Conservation (phyloP, 2,888 invertebrate genomes). For the Ecliptopera silaceata region DNA sequence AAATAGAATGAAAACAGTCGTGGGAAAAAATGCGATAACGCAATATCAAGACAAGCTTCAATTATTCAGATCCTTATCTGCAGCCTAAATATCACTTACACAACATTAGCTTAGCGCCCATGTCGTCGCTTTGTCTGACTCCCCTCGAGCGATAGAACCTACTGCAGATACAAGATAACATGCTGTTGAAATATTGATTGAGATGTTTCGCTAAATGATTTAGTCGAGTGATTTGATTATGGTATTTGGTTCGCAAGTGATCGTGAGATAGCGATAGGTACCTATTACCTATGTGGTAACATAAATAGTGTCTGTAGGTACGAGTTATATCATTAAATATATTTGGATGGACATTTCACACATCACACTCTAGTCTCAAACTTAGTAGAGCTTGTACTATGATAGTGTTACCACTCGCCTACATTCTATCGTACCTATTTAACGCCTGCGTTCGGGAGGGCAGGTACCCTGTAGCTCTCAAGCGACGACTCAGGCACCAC, state of each 20-base stretch:
- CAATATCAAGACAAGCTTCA: slow-evolving; percentile 6
- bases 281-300: too few relatives aligned
- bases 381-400: too few relatives aligned
- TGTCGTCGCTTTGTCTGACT: slow-evolving; percentile 22
- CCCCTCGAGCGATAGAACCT: slow-evolving; percentile 19
- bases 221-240: slow-evolving; percentile 14
- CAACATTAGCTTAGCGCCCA: slow-evolving; percentile 16
- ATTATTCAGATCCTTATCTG: slow-evolving; percentile 20
- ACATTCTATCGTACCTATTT: neutral
- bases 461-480: neutral
- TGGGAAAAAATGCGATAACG: slow-evolving; percentile 6
- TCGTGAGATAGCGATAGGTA: neutral
- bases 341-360: too few relatives aligned
- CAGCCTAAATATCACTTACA: slow-evolving; percentile 18
- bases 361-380: too few relatives aligned
- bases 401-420: neutral
- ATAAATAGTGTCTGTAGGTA: too few relatives aligned
- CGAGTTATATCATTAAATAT: too few relatives aligned
- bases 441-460: neutral
- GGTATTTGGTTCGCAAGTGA: slow-evolving; percentile 8
- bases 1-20: neutral
- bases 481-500: slow-evolving; percentile 8
- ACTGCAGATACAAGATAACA: slow-evolving; percentile 14
- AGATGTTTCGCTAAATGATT: slow-evolving; percentile 29
- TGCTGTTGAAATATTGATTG: slow-evolving; percentile 27